Evolutionary conservation across 2,888 invertebrate genomes (phyloP).

Genomic region (Caenorhabditis sp.): DNA sequence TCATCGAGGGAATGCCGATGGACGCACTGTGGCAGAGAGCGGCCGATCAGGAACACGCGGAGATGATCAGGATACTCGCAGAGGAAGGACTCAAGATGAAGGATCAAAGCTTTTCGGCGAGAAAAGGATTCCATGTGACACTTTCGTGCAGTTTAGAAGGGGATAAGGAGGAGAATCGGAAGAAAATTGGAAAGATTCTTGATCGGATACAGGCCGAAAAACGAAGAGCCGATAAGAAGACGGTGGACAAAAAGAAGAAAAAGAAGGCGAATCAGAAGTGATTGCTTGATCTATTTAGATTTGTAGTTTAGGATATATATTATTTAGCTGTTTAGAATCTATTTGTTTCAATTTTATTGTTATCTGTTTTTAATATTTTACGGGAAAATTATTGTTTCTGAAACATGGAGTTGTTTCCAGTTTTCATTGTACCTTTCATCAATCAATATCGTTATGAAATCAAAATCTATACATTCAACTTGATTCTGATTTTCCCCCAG

Average conservation of each 20-base stretch:
- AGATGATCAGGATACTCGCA: slow-evolving; percentile 52
- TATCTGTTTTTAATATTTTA: background rate
- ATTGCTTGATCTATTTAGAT: no score
- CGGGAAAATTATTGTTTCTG: background rate
- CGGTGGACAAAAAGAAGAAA: slow-evolving; percentile 23
- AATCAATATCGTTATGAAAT: no score
- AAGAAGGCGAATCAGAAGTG: slow-evolving; percentile 26
- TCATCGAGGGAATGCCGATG: slow-evolving; percentile 63
- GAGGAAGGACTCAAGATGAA: slow-evolving; percentile 51
- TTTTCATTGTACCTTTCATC: background rate
- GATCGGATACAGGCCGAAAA: slow-evolving; percentile 58
- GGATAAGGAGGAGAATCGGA: slow-evolving; percentile 57
- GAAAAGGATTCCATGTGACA: slow-evolving; percentile 71
- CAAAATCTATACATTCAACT: no score
- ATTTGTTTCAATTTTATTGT: no score
- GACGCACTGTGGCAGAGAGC: slow-evolving; percentile 63
- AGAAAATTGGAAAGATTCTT: slow-evolving; percentile 59
- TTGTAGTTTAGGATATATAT: no score
- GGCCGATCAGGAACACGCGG: slow-evolving; percentile 39
- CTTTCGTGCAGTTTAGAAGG: slow-evolving; percentile 59
- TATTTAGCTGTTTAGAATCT: no score
- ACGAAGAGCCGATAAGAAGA: slow-evolving; percentile 25
- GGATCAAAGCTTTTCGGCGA: slow-evolving; percentile 23
- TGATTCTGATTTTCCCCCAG: no score
- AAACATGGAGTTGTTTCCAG: background rate